Conservation (phyloP, 2,113 vertebrate genomes). For the Petaurus breviceps region DNA sequence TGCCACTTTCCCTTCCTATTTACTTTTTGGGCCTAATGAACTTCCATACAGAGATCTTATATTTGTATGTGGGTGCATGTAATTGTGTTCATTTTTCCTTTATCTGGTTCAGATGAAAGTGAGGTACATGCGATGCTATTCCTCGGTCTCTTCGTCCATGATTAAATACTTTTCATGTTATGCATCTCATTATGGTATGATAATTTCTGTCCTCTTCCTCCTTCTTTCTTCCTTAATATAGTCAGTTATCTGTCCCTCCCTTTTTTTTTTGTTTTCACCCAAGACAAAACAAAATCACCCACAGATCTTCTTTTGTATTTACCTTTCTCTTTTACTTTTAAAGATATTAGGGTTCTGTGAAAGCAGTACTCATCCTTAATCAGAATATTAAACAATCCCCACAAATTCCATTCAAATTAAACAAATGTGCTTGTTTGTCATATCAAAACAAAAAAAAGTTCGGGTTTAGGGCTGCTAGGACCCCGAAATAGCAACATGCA, state of each 20-base stretch:
- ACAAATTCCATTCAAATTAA: neutral
- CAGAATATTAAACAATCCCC: neutral
- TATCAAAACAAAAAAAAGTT: neutral
- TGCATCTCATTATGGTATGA: neutral
- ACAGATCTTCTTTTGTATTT: neutral
- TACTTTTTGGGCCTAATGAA: neutral
- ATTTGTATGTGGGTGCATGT: neutral
- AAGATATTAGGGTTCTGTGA: neutral
- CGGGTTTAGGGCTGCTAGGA: too few species aligned
- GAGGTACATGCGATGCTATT: neutral
- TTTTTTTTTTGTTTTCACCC: neutral
- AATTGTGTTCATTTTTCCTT: neutral
- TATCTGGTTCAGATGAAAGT: neutral
- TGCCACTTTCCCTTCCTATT: neutral
- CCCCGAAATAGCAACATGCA: too few species aligned
- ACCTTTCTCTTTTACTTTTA: neutral
- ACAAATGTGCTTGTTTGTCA: neutral
- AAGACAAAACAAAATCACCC: neutral
- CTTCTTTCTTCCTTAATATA: neutral
- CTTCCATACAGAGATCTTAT: neutral
- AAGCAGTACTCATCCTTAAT: neutral
- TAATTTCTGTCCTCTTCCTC: neutral
- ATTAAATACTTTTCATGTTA: neutral
- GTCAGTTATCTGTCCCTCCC: neutral
- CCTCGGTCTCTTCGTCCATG: neutral